Evolutionary conservation across 2,888 invertebrate species (phyloP).

Genomic region (Tortrix viridana): DNA sequence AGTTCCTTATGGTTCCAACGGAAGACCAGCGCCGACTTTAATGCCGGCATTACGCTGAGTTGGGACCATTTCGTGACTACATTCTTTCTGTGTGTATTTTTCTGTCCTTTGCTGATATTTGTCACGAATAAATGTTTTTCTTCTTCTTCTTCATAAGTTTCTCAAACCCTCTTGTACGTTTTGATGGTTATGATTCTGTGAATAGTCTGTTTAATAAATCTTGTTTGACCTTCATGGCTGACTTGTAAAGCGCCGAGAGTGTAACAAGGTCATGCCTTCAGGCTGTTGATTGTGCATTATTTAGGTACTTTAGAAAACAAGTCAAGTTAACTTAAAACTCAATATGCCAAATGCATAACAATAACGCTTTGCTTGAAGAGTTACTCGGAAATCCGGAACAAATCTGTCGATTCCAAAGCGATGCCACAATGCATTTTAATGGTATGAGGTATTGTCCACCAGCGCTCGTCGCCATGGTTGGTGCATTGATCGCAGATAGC

Average conservation of each 20-base stretch:
- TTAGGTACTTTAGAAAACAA: not conserved
- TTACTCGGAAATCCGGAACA: conserved; percentile 15
- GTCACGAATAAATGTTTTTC: too few relatives aligned
- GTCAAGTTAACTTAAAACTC: not conserved
- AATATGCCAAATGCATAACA: not conserved
- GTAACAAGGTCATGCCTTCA: not conserved
- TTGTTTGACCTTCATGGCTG: conserved; percentile 22
- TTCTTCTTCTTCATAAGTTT: conserved; percentile 25
- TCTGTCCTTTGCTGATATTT: too few relatives aligned
- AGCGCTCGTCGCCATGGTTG: conserved; percentile 7
- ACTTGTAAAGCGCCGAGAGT: not conserved
- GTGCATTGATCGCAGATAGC: conserved; percentile 33
- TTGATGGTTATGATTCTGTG: not conserved
- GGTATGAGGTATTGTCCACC: conserved; percentile 13
- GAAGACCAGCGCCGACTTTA: too few relatives aligned
- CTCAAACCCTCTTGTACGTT: conserved; percentile 8
- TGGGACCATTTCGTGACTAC: too few relatives aligned
- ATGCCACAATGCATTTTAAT: conserved; percentile 19
- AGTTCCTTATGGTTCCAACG: too few relatives aligned
- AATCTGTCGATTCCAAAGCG: conserved; percentile 16
- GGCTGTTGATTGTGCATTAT: conserved; percentile 3
- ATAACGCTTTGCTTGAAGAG: conserved; percentile 8
- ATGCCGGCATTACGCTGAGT: too few relatives aligned
- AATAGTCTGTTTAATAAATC: conserved; percentile 11
- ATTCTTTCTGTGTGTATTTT: too few relatives aligned